A percentile compares a stretch with the other conserved stretches of the same genome.
Conservation (phyloP, 1,140 invertebrate species). For the Nymphalis io region DNA sequence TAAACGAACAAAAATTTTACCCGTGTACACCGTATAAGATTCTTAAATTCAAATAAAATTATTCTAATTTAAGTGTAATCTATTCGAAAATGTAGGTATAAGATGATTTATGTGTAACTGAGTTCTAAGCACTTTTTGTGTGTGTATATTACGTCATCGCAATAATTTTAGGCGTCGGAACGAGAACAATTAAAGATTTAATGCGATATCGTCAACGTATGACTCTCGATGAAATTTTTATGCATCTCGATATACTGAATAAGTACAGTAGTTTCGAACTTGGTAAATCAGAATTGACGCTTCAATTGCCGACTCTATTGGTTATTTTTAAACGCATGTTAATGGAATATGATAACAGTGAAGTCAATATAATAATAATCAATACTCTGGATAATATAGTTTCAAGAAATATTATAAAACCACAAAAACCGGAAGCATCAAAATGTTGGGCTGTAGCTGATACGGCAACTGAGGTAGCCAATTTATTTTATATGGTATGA, state of each 20-base stretch:
- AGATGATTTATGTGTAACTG: neutral
- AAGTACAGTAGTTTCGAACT: conserved; percentile 52
- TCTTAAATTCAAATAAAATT: conserved; percentile 16
- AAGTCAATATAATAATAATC: conserved; percentile 61
- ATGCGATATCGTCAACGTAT: conserved; percentile 50
- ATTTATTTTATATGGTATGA: neutral
- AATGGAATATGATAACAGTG: conserved; percentile 60
- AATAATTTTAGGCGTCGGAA: conserved; percentile 51
- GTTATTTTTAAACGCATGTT: conserved; percentile 56
- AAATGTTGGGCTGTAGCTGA: conserved; percentile 42
- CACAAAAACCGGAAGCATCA: conserved; percentile 32
- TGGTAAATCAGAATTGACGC: conserved; percentile 49
- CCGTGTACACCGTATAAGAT: conserved; percentile 38
- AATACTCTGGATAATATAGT: conserved; percentile 62
- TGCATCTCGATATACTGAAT: conserved; percentile 58
- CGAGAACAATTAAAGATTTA: conserved; percentile 52
- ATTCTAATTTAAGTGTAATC: neutral
- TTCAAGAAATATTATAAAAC: conserved; percentile 45
- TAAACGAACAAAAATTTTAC: conserved; percentile 45
- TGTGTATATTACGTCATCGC: neutral
- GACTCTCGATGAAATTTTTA: conserved; percentile 61
- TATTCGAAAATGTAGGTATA: conserved; percentile 10
- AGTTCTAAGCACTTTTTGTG: too few species aligned
- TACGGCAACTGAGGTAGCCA: conserved; percentile 57
- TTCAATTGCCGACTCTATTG: conserved; percentile 45